A percentile compares a stretch with the other conserved stretches of the same genome.
These are phyloP conservation scores for Melikaiella ostensackeni DNA, from an alignment of 2,888 invertebrate species.

Conservation along the genomic window DNA sequence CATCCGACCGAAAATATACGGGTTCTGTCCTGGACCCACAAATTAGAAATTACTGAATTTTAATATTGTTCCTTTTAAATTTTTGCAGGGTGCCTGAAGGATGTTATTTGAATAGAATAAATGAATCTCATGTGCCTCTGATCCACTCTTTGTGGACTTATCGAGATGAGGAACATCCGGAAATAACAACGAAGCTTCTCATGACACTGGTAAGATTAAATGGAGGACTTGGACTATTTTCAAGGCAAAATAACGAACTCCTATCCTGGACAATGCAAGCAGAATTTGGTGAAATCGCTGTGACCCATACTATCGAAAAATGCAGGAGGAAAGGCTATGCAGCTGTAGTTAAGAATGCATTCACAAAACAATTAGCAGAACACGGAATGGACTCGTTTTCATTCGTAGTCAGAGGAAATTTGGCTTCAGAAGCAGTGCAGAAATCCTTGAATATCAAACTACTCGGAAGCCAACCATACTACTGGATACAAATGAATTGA, in stretches of 20 bases:
- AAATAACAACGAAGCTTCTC: constrained; percentile 58
- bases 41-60: no score
- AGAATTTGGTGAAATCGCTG: constrained; percentile 70
- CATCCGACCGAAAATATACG: no score
- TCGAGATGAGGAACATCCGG: constrained; percentile 63
- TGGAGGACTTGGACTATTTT: constrained; percentile 72
- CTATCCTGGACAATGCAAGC: constrained; percentile 74
- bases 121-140: constrained; percentile 60
- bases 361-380: constrained; percentile 69
- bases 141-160: constrained; percentile 73
- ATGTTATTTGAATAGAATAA: constrained; percentile 67
- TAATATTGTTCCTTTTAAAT: no score
- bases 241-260: constrained; percentile 68
- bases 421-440: constrained; percentile 70
- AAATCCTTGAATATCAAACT: no score
- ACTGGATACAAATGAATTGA: no score
- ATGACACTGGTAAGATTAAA: constrained; percentile 69
- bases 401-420: constrained; percentile 69
- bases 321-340: constrained; percentile 74
- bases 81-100: constrained; percentile 67
- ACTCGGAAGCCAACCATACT: no score
- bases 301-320: constrained; percentile 70
- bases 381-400: constrained; percentile 66
- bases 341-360: constrained; percentile 66
- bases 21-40: no score